phyloP scores from a whole-genome alignment of 92 coral and sea anemone genomes.

The Porites cylindrica region DNA sequence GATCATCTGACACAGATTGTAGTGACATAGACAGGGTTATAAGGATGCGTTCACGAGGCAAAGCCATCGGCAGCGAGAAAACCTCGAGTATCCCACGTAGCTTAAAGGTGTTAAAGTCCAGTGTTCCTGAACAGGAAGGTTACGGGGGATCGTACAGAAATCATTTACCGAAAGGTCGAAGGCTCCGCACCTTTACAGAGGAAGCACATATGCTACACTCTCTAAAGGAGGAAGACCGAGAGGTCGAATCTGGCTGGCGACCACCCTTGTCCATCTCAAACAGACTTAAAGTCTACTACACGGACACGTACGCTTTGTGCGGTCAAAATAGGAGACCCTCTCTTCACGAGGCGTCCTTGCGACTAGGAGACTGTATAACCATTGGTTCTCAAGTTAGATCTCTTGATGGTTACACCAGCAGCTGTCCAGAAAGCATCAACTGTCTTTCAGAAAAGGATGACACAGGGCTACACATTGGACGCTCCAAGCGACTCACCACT shows the following conservation, averaged over 20 bases:
- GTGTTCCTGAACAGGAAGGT: conserved; percentile 15
- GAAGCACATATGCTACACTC: conserved; percentile 12
- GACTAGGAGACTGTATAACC: background rate
- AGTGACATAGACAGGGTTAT: conserved; percentile 32
- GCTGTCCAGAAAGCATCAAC: conserved; percentile 41
- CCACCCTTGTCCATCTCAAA: background rate
- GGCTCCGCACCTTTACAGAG: conserved; percentile 21
- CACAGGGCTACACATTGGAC: background rate
- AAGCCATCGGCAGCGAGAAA: background rate
- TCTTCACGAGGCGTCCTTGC: background rate
- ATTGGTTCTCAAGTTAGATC: conserved; percentile 15
- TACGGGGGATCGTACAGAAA: background rate
- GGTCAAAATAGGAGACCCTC: conserved; percentile 7
- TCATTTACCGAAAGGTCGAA: background rate
- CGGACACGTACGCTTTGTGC: background rate
- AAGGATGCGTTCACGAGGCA: conserved; percentile 4
- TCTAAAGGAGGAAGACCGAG: conserved; percentile 38
- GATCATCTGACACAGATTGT: conserved; percentile 47
- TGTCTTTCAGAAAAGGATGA: conserved; percentile 43
- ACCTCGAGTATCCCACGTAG: background rate
- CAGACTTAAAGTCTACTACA: conserved; percentile 1
- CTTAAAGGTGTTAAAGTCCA: conserved; percentile 20
- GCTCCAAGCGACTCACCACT: conserved; percentile 4
- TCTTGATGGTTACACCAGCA: conserved; percentile 43
- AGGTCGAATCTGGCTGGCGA: background rate